Percentiles rank a stretch among this genome's conserved stretches.
These are phyloP conservation scores for Molossus alvarezi DNA, from an alignment of 2,797 vertebrate genomes.

Conservation along the genomic window DNA sequence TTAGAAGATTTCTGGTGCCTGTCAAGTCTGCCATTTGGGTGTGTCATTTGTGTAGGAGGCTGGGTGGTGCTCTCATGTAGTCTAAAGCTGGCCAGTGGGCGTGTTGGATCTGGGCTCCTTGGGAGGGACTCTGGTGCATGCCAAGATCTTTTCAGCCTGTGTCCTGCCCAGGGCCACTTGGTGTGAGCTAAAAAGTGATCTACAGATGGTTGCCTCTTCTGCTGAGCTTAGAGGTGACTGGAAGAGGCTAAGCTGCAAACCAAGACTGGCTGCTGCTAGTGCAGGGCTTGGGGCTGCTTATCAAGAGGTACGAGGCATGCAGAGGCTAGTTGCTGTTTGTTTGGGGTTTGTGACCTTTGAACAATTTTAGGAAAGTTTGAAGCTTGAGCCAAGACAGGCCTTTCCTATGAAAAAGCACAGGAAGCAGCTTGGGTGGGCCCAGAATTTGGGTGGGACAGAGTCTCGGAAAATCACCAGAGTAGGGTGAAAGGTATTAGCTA, in stretches of 20 bases:
- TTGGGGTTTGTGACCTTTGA: not conserved
- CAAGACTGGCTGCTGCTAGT: no score
- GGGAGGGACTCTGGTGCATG: not conserved
- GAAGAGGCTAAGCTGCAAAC: no score
- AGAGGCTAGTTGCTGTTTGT: not conserved
- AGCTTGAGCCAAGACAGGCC: not conserved
- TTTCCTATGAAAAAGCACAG: not conserved
- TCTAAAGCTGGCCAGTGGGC: not conserved
- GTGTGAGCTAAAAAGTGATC: no score
- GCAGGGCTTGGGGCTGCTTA: no score
- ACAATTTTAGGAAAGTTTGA: not conserved
- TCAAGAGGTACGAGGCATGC: not conserved
- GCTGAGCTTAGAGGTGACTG: no score
- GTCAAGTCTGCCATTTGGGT: not conserved
- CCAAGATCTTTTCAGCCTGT: no score
- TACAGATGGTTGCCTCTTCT: no score
- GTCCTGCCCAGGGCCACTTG: no score
- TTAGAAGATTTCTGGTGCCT: not conserved
- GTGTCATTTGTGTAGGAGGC: not conserved
- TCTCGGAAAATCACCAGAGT: not conserved
- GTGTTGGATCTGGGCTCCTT: not conserved
- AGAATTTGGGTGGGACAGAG: not conserved
- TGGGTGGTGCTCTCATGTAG: not conserved
- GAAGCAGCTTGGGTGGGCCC: not conserved
- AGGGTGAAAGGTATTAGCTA: not conserved